Base-by-base conservation (phyloP, 2,888 invertebrate species). In the Rhopalosiphum nymphaeae region DNA sequence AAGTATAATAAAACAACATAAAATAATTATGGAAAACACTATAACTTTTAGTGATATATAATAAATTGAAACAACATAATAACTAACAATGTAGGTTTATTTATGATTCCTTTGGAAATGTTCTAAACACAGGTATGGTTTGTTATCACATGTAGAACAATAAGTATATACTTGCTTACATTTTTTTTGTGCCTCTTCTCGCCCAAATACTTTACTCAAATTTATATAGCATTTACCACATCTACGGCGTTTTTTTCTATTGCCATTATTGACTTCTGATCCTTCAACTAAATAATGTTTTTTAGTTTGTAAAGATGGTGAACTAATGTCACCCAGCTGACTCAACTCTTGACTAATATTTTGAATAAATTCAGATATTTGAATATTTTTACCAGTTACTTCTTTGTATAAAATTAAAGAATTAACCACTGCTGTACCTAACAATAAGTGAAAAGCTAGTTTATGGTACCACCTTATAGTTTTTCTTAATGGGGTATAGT, bases 261-360 rank as follows among this genome's bases (percentile, higher is more conserved):
- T 84, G 84, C 84, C 84, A 42, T 84, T 84, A 85, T 85, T 85
- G 10, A 85, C 85, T 85, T 85, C 44, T 85, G 85, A 85, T 85
- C 85, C 85, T 85, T 85, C 85, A 85, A 85, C 85, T 44, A 85
- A 85, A 85, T 85, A 85, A 85, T 85, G 85, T 85, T 85, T 85
- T 85, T 85, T 85, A 44, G 85, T 85, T 85, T 85, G 85, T 85
- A 44, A 85, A 85, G 85, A 85, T 44, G 42, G 44, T 85, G 85
- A 26, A 85, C 44, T 85, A 0, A 85, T 85, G 85, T 85, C 26
- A 85, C 85, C 44, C 44, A 85, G 44, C 85, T 85, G 85, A 85
- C 85, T 85, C 85, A 85, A 85, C 44, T 85, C 85, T 85, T 85
- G 44, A 85, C 44, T 85, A 85, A 85, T 85, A 44, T 85, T 85